These are phyloP conservation scores for Tipula unca DNA, from an alignment of 2,888 invertebrate species.

Conservation along the genomic window DNA sequence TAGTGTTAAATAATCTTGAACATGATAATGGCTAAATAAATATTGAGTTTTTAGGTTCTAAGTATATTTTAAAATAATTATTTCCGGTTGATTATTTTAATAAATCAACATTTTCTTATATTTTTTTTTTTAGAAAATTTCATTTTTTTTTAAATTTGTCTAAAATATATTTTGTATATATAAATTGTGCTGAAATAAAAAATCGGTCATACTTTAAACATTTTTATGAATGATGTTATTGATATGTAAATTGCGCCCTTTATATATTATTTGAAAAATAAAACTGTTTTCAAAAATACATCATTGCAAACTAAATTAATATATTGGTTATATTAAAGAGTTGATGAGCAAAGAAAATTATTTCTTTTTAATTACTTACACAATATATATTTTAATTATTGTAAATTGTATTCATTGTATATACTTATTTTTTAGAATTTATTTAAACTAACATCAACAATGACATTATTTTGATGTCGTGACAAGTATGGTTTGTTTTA, in stretches of 20 bases:
- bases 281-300: background rate
- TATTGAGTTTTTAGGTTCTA: background rate
- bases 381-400: background rate
- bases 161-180: background rate
- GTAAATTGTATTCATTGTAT: slow-evolving; percentile 4
- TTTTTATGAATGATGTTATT: slow-evolving; percentile 15
- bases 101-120: background rate
- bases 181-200: slow-evolving; percentile 14
- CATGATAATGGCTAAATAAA: background rate
- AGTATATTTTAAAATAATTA: background rate
- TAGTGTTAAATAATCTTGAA: background rate
- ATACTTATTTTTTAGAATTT: background rate
- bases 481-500: background rate
- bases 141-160: background rate
- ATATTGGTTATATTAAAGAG: background rate
- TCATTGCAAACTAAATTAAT: background rate
- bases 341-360: slow-evolving; percentile 2
- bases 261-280: background rate
- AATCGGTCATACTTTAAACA: background rate
- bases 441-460: background rate
- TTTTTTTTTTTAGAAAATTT: background rate
- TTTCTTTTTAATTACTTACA: background rate
- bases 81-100: background rate
- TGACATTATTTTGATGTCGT: background rate
- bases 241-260: slow-evolving; percentile 19